These are phyloP conservation scores for Ophion ventricosus DNA, from an alignment of 2,888 invertebrate species.

Conservation along the genomic window DNA sequence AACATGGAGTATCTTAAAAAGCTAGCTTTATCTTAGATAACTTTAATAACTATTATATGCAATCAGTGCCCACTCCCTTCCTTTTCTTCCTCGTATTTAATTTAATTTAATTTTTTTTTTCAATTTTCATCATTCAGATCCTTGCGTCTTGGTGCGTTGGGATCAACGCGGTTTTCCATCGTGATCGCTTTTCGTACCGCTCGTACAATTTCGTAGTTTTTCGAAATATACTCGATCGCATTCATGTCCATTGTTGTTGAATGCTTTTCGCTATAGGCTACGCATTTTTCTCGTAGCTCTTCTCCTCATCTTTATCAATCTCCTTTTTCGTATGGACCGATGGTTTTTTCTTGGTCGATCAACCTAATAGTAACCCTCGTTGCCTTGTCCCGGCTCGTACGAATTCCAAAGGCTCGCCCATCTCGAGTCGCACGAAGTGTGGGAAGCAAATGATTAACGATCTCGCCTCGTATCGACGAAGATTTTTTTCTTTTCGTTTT, in stretches of 20 bases:
- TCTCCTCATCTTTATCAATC: slow-evolving; percentile 3
- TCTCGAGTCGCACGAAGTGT: slow-evolving; percentile 5
- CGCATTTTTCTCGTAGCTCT: not conserved
- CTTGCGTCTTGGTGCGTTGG: not conserved
- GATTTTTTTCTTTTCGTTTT: slow-evolving; percentile 13
- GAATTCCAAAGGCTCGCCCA: not conserved
- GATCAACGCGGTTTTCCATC: slow-evolving; percentile 11
- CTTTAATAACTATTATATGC: slow-evolving; percentile 54
- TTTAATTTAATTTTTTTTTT: not conserved
- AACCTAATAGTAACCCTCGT: slow-evolving; percentile 18
- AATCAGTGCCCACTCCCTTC: slow-evolving; percentile 58
- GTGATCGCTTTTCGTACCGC: not conserved
- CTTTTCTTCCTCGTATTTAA: not conserved
- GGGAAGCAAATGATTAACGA: slow-evolving; percentile 46
- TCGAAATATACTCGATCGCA: not conserved
- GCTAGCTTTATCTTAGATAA: slow-evolving; percentile 56
- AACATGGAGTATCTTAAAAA: slow-evolving; percentile 68
- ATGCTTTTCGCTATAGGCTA: slow-evolving; percentile 17
- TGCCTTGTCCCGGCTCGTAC: slow-evolving; percentile 32
- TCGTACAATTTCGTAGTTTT: not conserved
- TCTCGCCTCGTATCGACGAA: slow-evolving; percentile 14
- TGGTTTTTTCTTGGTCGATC: slow-evolving; percentile 14
- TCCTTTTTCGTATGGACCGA: not conserved
- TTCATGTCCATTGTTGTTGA: slow-evolving; percentile 30
- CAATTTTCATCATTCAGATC: slow-evolving; percentile 15